Evolutionary conservation across 2,888 invertebrate genomes (phyloP), one percentile per base, ranked within the genome.

Genomic region (Unio pictorum): DNA sequence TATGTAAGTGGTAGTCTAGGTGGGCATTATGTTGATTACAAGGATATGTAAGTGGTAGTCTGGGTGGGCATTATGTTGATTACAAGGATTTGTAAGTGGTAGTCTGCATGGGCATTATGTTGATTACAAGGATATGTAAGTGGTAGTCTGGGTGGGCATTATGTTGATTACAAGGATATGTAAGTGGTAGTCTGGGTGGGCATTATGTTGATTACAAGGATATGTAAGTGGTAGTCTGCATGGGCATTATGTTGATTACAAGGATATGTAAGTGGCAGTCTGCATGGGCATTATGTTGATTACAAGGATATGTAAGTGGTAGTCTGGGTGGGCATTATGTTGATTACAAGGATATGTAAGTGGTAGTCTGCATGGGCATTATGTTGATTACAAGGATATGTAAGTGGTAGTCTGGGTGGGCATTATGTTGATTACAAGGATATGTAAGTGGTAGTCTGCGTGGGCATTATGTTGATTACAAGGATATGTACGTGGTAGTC

Each of bases 81-180:
- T 87, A 86, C 68, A 84, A 81, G 81, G 84, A 87, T 72, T 81
- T 83, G 86, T 87, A 78, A 73, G 86, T 83, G 28, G 28, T 28
- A 28, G 28, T 28, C 28, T 28, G 28, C 3, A 3, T 28, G 28
- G 28, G 28, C 28, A 28, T 28, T 28, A 28, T 54, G 81, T 88
- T 4, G 88, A 89, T 73, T 87, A 86, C 68, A 84, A 81, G 81
- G 84, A 87, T 72, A 82, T 83, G 86, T 87, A 78, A 74, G 85
- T 83, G 28, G 28, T 28, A 28, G 28, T 28, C 28, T 28, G 28
- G 28, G 28, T 28, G 28, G 28, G 28, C 28, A 28, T 28, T 28
- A 28, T 54, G 81, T 88, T 4, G 88, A 89, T 73, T 87, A 86
- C 68, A 84, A 80, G 81, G 84, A 87, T 72, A 82, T 83, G 86